Conservation (phyloP, 2,797 vertebrate genomes). For the Acanthis flammea region DNA sequence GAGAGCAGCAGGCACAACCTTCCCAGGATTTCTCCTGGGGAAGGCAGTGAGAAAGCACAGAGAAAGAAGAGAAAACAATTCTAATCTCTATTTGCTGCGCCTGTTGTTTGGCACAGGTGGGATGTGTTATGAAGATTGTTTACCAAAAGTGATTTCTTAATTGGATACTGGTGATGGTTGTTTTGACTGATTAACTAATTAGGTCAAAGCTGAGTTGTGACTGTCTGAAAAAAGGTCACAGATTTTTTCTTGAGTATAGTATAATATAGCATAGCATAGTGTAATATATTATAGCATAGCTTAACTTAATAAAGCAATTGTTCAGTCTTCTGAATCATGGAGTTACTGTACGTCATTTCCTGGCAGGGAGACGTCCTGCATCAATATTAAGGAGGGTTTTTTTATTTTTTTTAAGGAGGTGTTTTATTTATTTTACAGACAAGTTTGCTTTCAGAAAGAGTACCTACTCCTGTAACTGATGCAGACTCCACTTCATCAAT, state of each 20-base stretch:
- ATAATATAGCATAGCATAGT: background rate
- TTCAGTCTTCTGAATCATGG: background rate
- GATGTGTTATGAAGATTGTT: background rate
- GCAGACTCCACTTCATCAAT: constrained; percentile 56
- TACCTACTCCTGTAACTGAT: constrained; percentile 82
- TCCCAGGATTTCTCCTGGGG: background rate
- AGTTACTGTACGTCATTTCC: background rate
- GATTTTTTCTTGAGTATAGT: background rate
- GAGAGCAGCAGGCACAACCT: background rate
- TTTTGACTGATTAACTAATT: background rate
- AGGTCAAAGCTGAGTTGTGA: background rate
- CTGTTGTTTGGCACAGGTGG: background rate
- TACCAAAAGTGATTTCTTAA: background rate
- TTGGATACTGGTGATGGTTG: background rate
- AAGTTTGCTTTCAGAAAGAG: constrained; percentile 81
- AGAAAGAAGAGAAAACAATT: background rate
- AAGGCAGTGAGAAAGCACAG: background rate
- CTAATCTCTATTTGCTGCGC: background rate
- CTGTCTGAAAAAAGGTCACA: background rate
- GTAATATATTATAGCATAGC: too few relatives aligned
- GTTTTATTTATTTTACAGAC: constrained; percentile 70
- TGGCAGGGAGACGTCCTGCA: background rate
- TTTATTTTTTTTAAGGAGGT: background rate
- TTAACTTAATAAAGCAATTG: background rate
- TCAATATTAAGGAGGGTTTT: background rate